Evolutionary conservation across 2,797 vertebrate species (phyloP).

Genomic region (Sebastes steindachneri): DNA sequence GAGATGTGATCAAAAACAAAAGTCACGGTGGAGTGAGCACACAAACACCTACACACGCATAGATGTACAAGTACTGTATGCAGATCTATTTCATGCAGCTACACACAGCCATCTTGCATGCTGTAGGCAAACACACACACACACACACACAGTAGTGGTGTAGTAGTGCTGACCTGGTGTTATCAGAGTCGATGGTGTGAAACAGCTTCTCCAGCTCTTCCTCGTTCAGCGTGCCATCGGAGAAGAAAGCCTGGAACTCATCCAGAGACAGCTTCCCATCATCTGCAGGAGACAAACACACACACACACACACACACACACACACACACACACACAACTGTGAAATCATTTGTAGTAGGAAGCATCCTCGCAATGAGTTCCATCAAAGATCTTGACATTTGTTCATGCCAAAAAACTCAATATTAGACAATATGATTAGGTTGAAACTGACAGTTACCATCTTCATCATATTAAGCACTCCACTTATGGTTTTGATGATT

Average conservation of each 20-base stretch:
- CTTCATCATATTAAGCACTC: background rate
- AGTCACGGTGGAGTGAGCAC: background rate
- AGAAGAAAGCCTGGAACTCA: slow-evolving; percentile 98
- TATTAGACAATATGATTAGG: background rate
- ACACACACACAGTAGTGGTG: background rate
- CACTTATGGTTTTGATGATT: background rate
- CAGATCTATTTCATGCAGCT: slow-evolving; percentile 25
- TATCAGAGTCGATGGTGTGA: slow-evolving; percentile 97
- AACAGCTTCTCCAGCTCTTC: slow-evolving; percentile 97
- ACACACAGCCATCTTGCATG: background rate
- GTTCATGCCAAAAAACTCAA: background rate
- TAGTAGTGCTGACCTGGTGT: slow-evolving; percentile 91
- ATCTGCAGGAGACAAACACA: slow-evolving; percentile 82
- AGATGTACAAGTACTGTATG: slow-evolving; percentile 3
- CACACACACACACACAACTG: background rate
- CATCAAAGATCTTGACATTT: background rate
- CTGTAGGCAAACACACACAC: slow-evolving; percentile 13
- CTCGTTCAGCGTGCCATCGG: slow-evolving; percentile 93
- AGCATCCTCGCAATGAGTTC: background rate
- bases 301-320: background rate
- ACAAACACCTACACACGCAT: background rate
- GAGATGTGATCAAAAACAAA: slow-evolving; percentile 21
- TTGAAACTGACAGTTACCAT: background rate
- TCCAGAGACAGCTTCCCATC: slow-evolving; percentile 97
- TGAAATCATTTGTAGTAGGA: background rate